Base-by-base conservation (phyloP, 2,888 invertebrate genomes). In the Dryocosmus kuriphilus region DNA sequence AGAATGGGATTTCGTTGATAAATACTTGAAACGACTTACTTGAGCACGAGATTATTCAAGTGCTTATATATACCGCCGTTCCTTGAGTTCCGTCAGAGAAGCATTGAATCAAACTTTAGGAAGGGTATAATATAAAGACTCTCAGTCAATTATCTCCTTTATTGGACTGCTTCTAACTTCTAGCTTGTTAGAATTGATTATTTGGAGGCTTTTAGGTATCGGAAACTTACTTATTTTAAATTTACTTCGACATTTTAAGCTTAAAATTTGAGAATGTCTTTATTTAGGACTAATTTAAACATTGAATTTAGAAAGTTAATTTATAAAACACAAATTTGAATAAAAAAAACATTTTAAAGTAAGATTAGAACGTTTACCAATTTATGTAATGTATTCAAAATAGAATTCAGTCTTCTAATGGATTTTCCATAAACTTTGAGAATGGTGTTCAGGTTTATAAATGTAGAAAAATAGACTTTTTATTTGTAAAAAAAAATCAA, bases 1-100 rank as follows among this genome's bases (percentile, higher is more conserved):
- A 46, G 46, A 67, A 67, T 67, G 14, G 67, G 65, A 27, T 67
- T 67, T 67, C 46, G 19, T 67, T 67, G 27, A 14, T 67, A 41
- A 27, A 27, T 46, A 67, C 46, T 67, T 27, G 27, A 46, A 46
- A 22, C 22, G 55, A 19, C 19, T 35, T 67, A 27, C 46, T 67
- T 67, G 7, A 46, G 41, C 8, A 67, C 41, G 41, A 27, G 27
- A 67, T 2, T 14, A 67, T 67, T 46, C 24, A 67, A 41, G 19
- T 46, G 27, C 46, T 67, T 27, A 46, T 35, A 35, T n/a, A n/a
- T 5, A 65, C 35, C 11, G 38, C 9, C 3, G 24, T 38, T 65
- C 46, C 24, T 67, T 16, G 19, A 7, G 38, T 41, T 65, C 41
- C 24, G 35, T 65, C 38, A 22, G n/a, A 46, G 46, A 67, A 19